Base-by-base conservation (phyloP, 37 sponge, comb jelly and placozoan genomes). In the Hormiphora californensis region DNA sequence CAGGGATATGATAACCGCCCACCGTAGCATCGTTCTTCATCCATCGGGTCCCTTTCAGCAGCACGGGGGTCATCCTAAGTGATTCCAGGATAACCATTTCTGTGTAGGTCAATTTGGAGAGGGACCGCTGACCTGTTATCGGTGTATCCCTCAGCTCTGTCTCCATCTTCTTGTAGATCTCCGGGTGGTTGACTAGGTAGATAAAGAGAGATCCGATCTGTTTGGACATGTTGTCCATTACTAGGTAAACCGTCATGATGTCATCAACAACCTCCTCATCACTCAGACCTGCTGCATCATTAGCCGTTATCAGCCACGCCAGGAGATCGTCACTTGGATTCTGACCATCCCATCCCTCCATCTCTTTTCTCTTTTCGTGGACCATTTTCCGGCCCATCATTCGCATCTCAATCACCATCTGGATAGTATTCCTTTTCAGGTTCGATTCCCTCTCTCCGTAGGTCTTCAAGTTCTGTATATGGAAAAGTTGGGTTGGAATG, bases 131-230 rank as follows among this genome's bases (percentile, higher is more conserved):
- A 30, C 27, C 61, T 5, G 61, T 57, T 5, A 57, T 57, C n/a
- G 61, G 61, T 25, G n/a, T 57, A 57, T 5, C 61, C 7, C 61
- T 5, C 61, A 57, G 61, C 22, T 57, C 61, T 12, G 7, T 57
- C 61, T 28, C 61, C 61, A 57, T 57, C 61, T 57, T 57, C 7
- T 57, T 31, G 21, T 28, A 57, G 5, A 57, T 31, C 7, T 57
- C 61, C 22, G 5, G n/a, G 61, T 57, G 27, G 23, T 57, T 57
- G 21, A 57, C 27, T 4, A 57, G 61, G 61, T 57, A 57, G 61
- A 57, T 57, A 57, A 57, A 57, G n/a, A 57, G 61, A 57, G 61
- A 57, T 57, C 61, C 61, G 9, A 57, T 25, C 61, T 57, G 61
- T 57, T 57, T 57, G 23, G 61, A 57, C 61, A 57, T 57, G 61